Evolutionary conservation across 2,888 invertebrate species (phyloP).

Genomic region (Platycheirus rosarum): DNA sequence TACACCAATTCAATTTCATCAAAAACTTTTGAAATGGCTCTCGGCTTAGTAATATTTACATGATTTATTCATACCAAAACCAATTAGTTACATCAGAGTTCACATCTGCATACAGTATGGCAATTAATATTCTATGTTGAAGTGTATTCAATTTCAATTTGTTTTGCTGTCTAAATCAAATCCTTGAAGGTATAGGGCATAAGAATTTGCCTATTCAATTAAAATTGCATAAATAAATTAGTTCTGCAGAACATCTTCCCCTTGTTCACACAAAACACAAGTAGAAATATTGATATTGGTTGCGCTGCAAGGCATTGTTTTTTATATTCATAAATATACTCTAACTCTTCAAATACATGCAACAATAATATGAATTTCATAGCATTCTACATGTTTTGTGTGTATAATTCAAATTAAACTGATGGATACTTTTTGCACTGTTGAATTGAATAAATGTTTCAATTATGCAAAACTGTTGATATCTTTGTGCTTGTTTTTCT

Average conservation of each 20-base stretch:
- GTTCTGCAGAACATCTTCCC: background rate
- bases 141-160: background rate
- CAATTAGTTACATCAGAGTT: too few relatives aligned
- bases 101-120: too few relatives aligned
- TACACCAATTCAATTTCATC: too few relatives aligned
- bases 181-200: background rate
- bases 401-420: slow-evolving; percentile 24
- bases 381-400: background rate
- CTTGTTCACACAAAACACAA: background rate
- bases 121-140: too few relatives aligned
- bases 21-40: too few relatives aligned
- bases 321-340: background rate
- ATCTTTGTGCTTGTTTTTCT: background rate
- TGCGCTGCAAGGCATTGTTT: slow-evolving; percentile 4
- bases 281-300: background rate
- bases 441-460: slow-evolving; percentile 56
- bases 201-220: slow-evolving; percentile 37
- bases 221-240: slow-evolving; percentile 53
- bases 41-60: too few relatives aligned
- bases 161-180: background rate
- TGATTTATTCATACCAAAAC: too few relatives aligned
- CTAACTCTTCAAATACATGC: background rate
- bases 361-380: background rate
- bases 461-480: slow-evolving; percentile 53
- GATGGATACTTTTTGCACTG: background rate